Evolutionary conservation across 2,797 vertebrate genomes (phyloP).

Genomic region (Clamator glandarius): DNA sequence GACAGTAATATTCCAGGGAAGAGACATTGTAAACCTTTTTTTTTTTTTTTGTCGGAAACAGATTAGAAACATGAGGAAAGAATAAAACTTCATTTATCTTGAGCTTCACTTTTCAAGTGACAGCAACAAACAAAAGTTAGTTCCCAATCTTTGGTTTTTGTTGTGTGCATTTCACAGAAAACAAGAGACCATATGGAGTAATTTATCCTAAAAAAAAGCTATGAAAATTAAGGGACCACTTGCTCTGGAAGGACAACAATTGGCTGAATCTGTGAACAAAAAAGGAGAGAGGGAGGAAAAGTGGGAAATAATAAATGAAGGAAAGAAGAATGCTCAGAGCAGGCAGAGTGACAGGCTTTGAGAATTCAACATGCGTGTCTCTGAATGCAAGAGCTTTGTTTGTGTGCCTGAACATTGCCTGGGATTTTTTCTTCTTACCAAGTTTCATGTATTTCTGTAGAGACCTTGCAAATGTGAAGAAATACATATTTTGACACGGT

Average conservation of each 20-base stretch:
- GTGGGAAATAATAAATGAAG: background rate
- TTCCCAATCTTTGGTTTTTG: slow-evolving; percentile 22
- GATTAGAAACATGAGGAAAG: slow-evolving; percentile 23
- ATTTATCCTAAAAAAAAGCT: background rate
- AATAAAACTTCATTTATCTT: slow-evolving; percentile 49
- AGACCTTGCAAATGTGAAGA: background rate
- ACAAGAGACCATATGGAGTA: background rate
- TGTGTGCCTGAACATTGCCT: background rate
- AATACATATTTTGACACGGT: background rate
- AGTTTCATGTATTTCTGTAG: background rate
- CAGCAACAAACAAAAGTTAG: slow-evolving; percentile 25
- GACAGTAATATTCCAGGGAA: slow-evolving; percentile 22
- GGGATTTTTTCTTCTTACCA: background rate
- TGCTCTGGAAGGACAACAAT: slow-evolving; percentile 23
- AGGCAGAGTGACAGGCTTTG: background rate
- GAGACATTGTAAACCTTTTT: background rate
- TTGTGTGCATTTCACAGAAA: background rate
- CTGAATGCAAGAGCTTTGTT: background rate
- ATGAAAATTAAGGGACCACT: slow-evolving; percentile 4
- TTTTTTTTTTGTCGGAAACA: background rate
- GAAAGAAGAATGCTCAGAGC: background rate
- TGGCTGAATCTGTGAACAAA: background rate
- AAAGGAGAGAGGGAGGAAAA: background rate
- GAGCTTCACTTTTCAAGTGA: background rate
- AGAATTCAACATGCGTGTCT: background rate